phyloP scores from a whole-genome alignment of 1,140 invertebrate genomes.

The Aricia agestis region DNA sequence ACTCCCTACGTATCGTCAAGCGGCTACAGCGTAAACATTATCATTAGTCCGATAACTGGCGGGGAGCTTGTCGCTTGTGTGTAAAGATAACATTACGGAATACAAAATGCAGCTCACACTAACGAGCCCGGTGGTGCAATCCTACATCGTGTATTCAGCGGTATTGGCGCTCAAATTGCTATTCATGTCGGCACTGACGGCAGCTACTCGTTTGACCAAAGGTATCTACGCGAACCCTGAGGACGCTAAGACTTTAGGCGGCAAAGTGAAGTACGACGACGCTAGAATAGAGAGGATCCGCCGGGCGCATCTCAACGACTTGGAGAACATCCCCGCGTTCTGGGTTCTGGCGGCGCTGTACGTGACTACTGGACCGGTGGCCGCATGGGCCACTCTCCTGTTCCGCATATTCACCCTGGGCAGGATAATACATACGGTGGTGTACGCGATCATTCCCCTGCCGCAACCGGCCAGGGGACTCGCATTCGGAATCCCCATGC shows the following conservation, averaged over 20 bases:
- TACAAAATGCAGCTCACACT: conserved; percentile 49
- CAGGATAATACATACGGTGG: conserved; percentile 80
- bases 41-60: background rate
- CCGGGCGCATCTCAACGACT: conserved; percentile 84
- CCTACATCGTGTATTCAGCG: conserved; percentile 73
- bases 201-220: conserved; percentile 58
- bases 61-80: background rate
- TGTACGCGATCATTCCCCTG: conserved; percentile 75
- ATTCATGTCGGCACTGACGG: conserved; percentile 70
- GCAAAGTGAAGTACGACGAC: conserved; percentile 73
- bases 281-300: conserved; percentile 74
- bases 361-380: conserved; percentile 77
- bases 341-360: conserved; percentile 80
- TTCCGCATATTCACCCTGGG: conserved; percentile 78
- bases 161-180: conserved; percentile 77
- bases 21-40: background rate
- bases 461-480: conserved; percentile 51
- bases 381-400: conserved; percentile 72
- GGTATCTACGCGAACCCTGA: conserved; percentile 53
- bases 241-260: conserved; percentile 46
- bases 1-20: too few relatives aligned
- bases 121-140: conserved; percentile 62
- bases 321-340: conserved; percentile 85
- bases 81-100: background rate
- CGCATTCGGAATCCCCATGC: conserved; percentile 39